Base-by-base conservation (phyloP, 2,797 vertebrate species). In the Dermochelys coriacea region DNA sequence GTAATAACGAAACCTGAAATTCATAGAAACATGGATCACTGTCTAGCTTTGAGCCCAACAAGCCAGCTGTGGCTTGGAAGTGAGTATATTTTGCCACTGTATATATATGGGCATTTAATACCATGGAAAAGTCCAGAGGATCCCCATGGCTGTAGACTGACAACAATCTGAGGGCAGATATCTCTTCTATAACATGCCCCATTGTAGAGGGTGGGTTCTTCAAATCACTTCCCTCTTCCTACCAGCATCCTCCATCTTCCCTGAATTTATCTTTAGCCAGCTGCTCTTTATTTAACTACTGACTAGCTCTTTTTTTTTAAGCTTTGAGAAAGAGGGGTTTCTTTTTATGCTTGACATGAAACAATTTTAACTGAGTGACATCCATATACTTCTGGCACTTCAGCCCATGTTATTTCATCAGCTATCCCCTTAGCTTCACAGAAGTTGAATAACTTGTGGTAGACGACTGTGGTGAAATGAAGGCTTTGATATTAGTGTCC, bases 221-320 rank as follows among this genome's bases (percentile, higher is more conserved):
- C 45, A 87, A 45, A 25, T 64, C 4, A 7, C 68, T 87, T 85
- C 54, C 37, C 3, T 47, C 12, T 82, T 80, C 79, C 82, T 59
- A 49, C 93, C 45, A 34, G 59, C 85, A 31, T 59, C 82, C 31
- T 81, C 88, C 19, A 75, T 88, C 37, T 23, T 85, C 71, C 71
- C 82, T 41, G 21, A n/a, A 54, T 90, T 93, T 91, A 14, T 92
- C 93, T 95, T 91, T 78, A 90, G 45, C 86, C 80, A 79, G 3
- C 31, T 91, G 12, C 59, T 71, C 85, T 92, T 90, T 12, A 88
- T 94, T 89, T 93, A 68, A 84, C 55, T n/a, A 34, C 37, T 86
- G 57, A 45, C 85, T 50, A 41, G 41, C 41, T 49, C 11, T 86
- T n/a, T 82, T 92, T 11, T 19, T 88, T 91, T 84, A 82, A 94